A percentile compares a stretch with the other conserved stretches of the same genome.
Evolutionary conservation across 2,797 vertebrate genomes (phyloP).

Genomic region (Alosa sapidissima): DNA sequence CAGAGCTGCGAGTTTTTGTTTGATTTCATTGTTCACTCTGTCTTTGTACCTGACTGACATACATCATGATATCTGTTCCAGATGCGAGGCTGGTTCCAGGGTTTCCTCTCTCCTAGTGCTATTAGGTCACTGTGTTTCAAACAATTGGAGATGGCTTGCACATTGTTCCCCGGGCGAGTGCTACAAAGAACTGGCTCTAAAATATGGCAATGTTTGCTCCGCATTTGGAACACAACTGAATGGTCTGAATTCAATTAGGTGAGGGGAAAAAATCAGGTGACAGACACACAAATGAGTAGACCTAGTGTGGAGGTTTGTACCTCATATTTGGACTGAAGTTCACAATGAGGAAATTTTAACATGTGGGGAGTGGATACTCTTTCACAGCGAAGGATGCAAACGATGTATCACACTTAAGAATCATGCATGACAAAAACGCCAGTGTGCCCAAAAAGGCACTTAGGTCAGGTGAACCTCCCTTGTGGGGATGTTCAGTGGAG

Average conservation of each 20-base stretch:
- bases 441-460: not conserved
- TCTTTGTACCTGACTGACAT: slow-evolving; percentile 37
- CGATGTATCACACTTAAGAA: not conserved
- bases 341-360: not conserved
- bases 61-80: slow-evolving; percentile 37
- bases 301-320: slow-evolving; percentile 33
- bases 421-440: not conserved
- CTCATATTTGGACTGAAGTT: slow-evolving; percentile 23
- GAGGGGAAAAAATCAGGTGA: slow-evolving; percentile 25
- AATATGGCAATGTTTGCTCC: slow-evolving; percentile 53
- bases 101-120: slow-evolving; percentile 32
- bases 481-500: not conserved
- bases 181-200: slow-evolving; percentile 43
- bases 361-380: not conserved
- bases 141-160: slow-evolving; percentile 42
- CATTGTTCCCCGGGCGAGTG: slow-evolving; percentile 38
- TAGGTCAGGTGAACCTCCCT: not conserved
- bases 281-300: slow-evolving; percentile 41
- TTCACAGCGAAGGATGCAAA: not conserved
- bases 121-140: slow-evolving; percentile 48
- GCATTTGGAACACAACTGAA: slow-evolving; percentile 40
- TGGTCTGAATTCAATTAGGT: slow-evolving; percentile 49
- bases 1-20: slow-evolving; percentile 34
- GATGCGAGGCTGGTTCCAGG: slow-evolving; percentile 36
- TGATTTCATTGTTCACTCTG: slow-evolving; percentile 37